Base-by-base conservation (phyloP, 1,140 invertebrate species). In the Pemphigus obesinymphae region DNA sequence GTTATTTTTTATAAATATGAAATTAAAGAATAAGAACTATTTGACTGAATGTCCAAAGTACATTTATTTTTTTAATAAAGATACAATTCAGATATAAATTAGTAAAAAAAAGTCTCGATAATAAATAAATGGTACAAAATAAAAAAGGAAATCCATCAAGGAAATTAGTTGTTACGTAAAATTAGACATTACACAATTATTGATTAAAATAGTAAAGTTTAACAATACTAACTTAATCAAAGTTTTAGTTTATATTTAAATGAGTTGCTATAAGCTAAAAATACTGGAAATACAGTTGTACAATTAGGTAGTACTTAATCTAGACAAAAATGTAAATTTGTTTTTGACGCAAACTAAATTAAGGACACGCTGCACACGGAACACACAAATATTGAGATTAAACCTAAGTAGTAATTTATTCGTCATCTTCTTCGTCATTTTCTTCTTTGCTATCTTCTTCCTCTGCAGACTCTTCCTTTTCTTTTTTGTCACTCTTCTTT, bases 51-150 rank as follows among this genome's bases (percentile, higher is more conserved):
- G 58, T 78, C 29, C 50, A 55, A n/a, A 78, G 73, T 78, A 78
- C 53, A 23, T 78, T 55, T 78, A 55, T 78, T 23, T 48, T 55
- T 58, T 58, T 45, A 58, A 58, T 63, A 80, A 26, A 61, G 55
- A 80, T 80, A 80, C 76, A 61, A 63, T 61, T 63, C 53, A 58
- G 37, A 63, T 63, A 63, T 43, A 80, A 80, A 80, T 80, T 61
- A 80, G 55, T 80, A 78, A 78, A 80, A 73, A n/a, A 80, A 80
- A 80, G 76, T 80, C 43, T 63, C 43, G 53, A 58, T 80, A 63
- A 80, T 34, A 80, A 80, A 80, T 80, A 45, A 80, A 80, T 80
- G 53, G 75, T 80, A 80, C 75, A 80, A 80, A 80, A 63, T 78
- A 78, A 78, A 78, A 78, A 72, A 72, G 13, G 34, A 61, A 58